Evolutionary conservation across 1,140 invertebrate species (phyloP).

Genomic region (Galendromus occidentalis): DNA sequence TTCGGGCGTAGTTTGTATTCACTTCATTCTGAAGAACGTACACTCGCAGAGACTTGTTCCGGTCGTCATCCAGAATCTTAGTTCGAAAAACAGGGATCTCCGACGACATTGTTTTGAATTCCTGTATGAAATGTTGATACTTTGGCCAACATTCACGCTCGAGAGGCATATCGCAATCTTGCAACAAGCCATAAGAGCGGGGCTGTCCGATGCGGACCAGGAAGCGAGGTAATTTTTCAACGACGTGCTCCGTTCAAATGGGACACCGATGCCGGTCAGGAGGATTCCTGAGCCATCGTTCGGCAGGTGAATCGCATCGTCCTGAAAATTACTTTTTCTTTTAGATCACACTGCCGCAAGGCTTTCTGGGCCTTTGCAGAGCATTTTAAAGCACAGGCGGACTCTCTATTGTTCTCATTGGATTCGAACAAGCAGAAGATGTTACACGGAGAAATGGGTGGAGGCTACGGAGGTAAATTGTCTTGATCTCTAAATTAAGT

Average conservation of each 20-base stretch:
- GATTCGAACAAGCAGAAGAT: slow-evolving; percentile 65
- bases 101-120: slow-evolving; percentile 53
- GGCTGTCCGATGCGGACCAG: slow-evolving; percentile 73
- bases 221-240: slow-evolving; percentile 49
- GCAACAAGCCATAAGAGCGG: slow-evolving; percentile 65
- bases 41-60: slow-evolving; percentile 64
- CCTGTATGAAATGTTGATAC: slow-evolving; percentile 55
- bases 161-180: slow-evolving; percentile 57
- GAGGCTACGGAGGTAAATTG: background rate
- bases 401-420: slow-evolving; percentile 54
- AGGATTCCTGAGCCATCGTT: too few relatives aligned
- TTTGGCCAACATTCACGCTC: slow-evolving; percentile 57
- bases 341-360: slow-evolving; percentile 31
- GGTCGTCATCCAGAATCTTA: slow-evolving; percentile 53
- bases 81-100: slow-evolving; percentile 64
- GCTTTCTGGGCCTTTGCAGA: slow-evolving; percentile 74
- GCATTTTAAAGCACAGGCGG: slow-evolving; percentile 74
- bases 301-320: too few relatives aligned
- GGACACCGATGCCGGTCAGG: too few relatives aligned
- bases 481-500: too few relatives aligned
- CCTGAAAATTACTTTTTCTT: background rate
- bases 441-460: slow-evolving; percentile 39
- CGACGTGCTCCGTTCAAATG: too few relatives aligned
- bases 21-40: slow-evolving; percentile 68
- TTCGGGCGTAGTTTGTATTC: slow-evolving; percentile 59